These are phyloP conservation scores for Eumaeus atala DNA, from an alignment of 1,140 invertebrate genomes.

Conservation along the genomic window DNA sequence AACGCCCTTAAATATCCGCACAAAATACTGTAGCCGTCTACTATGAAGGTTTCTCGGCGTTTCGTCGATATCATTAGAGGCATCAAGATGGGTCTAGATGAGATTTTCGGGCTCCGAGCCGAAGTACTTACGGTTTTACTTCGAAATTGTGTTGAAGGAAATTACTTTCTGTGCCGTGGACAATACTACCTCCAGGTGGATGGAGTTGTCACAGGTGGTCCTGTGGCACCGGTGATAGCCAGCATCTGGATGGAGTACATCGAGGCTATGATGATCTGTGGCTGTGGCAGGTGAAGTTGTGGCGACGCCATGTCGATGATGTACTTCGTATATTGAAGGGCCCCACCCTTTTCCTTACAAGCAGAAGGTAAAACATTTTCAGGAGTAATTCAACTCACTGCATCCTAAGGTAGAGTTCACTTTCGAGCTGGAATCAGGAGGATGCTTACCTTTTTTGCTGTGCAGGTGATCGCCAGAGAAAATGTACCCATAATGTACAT, in stretches of 20 bases:
- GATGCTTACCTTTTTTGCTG: no score
- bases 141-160: not conserved
- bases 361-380: not conserved
- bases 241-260: slow-evolving; percentile 18
- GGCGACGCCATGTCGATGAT: slow-evolving; percentile 7
- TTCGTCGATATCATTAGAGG: no score
- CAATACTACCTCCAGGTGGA: slow-evolving; percentile 13
- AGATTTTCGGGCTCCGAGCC: not conserved
- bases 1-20: no score
- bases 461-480: no score
- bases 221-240: slow-evolving; percentile 10
- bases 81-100: no score
- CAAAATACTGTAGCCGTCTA: no score
- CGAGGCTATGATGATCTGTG: not conserved
- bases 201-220: slow-evolving; percentile 11
- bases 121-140: not conserved
- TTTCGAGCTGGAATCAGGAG: no score
- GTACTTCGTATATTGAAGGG: not conserved
- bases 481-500: no score
- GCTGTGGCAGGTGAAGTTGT: not conserved
- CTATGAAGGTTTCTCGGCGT: no score
- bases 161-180: not conserved
- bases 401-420: no score
- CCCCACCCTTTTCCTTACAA: no score
- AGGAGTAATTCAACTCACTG: no score